phyloP scores from a whole-genome alignment of 2,797 vertebrate species.

The Chromis chromis region DNA sequence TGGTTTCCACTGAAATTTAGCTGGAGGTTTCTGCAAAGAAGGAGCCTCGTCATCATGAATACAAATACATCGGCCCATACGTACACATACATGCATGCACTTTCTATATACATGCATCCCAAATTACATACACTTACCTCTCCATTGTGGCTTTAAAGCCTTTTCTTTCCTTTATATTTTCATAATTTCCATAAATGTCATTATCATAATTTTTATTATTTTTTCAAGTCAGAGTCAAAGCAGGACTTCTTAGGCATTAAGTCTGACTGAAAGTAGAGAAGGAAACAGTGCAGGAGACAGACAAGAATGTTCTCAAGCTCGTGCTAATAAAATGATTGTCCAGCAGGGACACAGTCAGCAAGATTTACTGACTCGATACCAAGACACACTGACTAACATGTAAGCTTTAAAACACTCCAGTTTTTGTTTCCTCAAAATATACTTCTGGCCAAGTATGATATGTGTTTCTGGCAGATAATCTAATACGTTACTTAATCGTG shows the following conservation, averaged over 20 bases:
- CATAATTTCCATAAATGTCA: slow-evolving; percentile 36
- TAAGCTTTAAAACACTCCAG: slow-evolving; percentile 31
- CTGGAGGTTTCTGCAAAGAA: slow-evolving; percentile 47
- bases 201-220: slow-evolving; percentile 22
- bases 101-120: slow-evolving; percentile 4
- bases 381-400: slow-evolving; percentile 36
- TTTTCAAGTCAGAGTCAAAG: slow-evolving; percentile 44
- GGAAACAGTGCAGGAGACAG: slow-evolving; percentile 23
- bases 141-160: slow-evolving; percentile 27
- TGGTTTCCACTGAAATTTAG: slow-evolving; percentile 61
- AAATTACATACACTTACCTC: slow-evolving; percentile 12
- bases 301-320: slow-evolving; percentile 23
- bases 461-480: slow-evolving; percentile 36
- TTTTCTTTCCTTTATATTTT: slow-evolving; percentile 22
- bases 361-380: slow-evolving; percentile 57
- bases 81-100: slow-evolving; percentile 2
- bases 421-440: slow-evolving; percentile 34
- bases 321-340: slow-evolving; percentile 55
- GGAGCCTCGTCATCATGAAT: slow-evolving; percentile 53
- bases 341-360: slow-evolving; percentile 46
- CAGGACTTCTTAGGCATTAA: slow-evolving; percentile 25
- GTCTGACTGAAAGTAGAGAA: slow-evolving; percentile 22
- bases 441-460: slow-evolving; percentile 30
- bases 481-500: slow-evolving; percentile 60
- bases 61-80: slow-evolving; percentile 27